These are phyloP conservation scores for Macaria notata DNA, from an alignment of 2,888 invertebrate species.

Conservation along the genomic window DNA sequence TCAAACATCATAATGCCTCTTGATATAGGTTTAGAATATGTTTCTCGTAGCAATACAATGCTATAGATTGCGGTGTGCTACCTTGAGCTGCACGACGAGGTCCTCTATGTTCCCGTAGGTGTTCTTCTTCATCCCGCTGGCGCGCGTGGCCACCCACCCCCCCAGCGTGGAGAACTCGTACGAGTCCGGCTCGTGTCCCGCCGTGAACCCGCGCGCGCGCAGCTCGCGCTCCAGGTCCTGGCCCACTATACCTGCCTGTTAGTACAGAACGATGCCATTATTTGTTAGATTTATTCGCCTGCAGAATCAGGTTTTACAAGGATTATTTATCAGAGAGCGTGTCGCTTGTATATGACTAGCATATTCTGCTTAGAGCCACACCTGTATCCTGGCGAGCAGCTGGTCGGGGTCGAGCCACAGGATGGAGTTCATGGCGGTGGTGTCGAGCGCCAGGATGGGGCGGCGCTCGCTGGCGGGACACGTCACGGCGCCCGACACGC, in stretches of 20 bases:
- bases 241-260: slow-evolving; percentile 95
- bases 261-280: slow-evolving; percentile 49
- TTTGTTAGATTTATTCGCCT: no score
- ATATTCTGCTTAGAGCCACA: slow-evolving; percentile 22
- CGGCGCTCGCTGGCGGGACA: slow-evolving; percentile 87
- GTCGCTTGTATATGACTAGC: no score
- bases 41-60: no score
- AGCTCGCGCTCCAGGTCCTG: slow-evolving; percentile 96
- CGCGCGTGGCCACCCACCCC: slow-evolving; percentile 98
- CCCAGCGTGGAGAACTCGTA: slow-evolving; percentile 98
- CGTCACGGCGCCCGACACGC: slow-evolving; percentile 93
- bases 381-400: slow-evolving; percentile 69
- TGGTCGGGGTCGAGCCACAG: slow-evolving; percentile 92
- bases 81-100: slow-evolving; percentile 92
- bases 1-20: no score
- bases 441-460: slow-evolving; percentile 95
- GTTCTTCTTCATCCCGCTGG: slow-evolving; percentile 99
- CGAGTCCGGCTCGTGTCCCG: slow-evolving; percentile 99
- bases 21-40: no score
- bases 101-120: slow-evolving; percentile 99
- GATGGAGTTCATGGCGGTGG: slow-evolving; percentile 97
- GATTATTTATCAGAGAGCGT: no score
- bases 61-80: slow-evolving; percentile 65
- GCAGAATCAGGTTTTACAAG: no score
- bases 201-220: slow-evolving; percentile 89